Evolutionary conservation across 2,888 invertebrate genomes (phyloP).

Genomic region (Nesidiocoris tenuis): DNA sequence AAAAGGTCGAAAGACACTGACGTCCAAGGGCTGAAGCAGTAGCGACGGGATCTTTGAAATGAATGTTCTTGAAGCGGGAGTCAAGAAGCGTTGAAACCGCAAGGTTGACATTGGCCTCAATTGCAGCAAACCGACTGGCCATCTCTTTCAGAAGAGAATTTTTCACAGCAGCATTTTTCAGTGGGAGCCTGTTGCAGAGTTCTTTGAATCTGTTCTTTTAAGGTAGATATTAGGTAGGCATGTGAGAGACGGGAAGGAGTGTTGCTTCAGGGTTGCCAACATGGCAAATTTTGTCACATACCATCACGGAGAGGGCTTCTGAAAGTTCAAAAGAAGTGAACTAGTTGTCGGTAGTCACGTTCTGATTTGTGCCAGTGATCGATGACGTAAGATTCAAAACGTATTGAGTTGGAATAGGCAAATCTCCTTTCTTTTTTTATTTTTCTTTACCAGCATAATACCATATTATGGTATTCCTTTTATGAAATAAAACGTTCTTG

Average conservation of each 20-base stretch:
- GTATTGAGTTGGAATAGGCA: too few species aligned
- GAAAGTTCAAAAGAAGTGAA: slow-evolving; percentile 5
- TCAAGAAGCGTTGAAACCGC: neutral
- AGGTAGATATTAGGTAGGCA: neutral
- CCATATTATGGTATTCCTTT: neutral
- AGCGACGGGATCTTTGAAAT: too few species aligned
- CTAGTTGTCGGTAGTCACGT: neutral
- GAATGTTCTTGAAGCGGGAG: too few species aligned
- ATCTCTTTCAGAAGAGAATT: neutral
- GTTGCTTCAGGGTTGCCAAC: too few species aligned
- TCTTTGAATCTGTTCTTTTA: neutral
- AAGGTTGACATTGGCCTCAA: neutral
- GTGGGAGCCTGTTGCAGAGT: neutral
- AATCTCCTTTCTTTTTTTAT: too few species aligned
- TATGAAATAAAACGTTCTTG: neutral
- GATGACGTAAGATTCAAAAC: neutral
- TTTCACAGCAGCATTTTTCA: neutral
- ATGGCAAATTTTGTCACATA: too few species aligned
- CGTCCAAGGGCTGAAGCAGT: slow-evolving; percentile 14
- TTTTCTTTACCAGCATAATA: too few species aligned
- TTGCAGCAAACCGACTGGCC: neutral
- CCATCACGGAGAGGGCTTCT: too few species aligned
- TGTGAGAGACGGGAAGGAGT: too few species aligned
- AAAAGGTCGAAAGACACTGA: neutral
- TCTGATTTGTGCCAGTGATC: neutral